These are phyloP conservation scores for Pecten maximus DNA, from an alignment of 2,888 invertebrate species.

Conservation along the genomic window DNA sequence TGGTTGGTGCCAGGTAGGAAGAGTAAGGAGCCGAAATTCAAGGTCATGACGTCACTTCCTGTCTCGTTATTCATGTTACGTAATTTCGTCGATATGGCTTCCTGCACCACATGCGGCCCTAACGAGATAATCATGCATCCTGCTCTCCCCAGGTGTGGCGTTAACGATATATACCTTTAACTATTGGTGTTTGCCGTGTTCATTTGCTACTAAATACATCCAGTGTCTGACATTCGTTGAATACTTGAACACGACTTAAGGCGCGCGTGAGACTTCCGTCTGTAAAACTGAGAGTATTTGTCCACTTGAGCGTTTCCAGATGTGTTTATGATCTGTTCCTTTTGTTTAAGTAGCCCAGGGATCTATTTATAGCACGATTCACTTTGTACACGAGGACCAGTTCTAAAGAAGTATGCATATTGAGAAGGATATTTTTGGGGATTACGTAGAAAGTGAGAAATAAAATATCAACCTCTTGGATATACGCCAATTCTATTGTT, in stretches of 20 bases:
- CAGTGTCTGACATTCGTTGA: background rate
- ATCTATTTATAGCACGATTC: background rate
- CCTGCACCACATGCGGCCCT: background rate
- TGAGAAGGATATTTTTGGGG: background rate
- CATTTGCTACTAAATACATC: background rate
- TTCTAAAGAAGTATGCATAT: background rate
- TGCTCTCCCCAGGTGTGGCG: background rate
- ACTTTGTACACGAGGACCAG: background rate
- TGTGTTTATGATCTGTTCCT: background rate
- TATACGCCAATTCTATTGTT: background rate
- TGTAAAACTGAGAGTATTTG: background rate
- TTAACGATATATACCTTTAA: background rate
- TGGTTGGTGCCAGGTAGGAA: no score
- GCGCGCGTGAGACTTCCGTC: background rate
- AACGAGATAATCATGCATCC: background rate
- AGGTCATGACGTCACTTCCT: no score
- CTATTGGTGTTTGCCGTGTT: background rate
- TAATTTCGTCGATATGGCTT: background rate
- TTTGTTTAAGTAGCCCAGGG: background rate
- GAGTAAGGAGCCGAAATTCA: no score
- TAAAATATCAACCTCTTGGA: background rate
- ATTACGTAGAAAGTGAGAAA: background rate
- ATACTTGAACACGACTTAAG: background rate
- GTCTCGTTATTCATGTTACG: background rate
- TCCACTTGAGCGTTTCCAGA: background rate